These are phyloP conservation scores for Lasioglossum morio DNA, from an alignment of 2,888 invertebrate species.

Conservation along the genomic window DNA sequence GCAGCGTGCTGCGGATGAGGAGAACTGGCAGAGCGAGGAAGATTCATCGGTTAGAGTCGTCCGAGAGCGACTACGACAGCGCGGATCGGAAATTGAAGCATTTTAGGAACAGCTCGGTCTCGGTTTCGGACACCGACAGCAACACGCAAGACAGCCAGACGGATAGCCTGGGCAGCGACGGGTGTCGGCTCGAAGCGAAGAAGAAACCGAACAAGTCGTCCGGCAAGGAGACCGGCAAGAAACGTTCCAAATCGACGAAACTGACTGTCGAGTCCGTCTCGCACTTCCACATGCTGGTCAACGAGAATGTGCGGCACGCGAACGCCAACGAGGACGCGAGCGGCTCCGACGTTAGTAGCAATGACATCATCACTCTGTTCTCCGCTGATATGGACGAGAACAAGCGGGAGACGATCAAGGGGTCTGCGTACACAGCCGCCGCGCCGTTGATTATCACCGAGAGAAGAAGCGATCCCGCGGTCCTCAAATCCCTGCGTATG, in stretches of 20 bases:
- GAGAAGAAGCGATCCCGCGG: slow-evolving; percentile 85
- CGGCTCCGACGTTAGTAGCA: slow-evolving; percentile 80
- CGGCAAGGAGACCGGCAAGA: slow-evolving; percentile 68
- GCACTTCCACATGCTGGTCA: slow-evolving; percentile 81
- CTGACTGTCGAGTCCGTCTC: slow-evolving; percentile 83
- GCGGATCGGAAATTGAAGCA: slow-evolving; percentile 78
- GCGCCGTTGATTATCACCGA: slow-evolving; percentile 82
- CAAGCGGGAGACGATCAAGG: slow-evolving; percentile 82
- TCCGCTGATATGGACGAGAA: slow-evolving; percentile 83
- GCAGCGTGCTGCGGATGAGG: slow-evolving; percentile 75
- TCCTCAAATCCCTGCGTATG: slow-evolving; percentile 86
- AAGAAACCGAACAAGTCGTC: slow-evolving; percentile 69
- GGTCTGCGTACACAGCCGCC: slow-evolving; percentile 80
- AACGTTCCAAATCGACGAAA: slow-evolving; percentile 83
- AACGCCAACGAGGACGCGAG: slow-evolving; percentile 75
- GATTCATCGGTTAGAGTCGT: slow-evolving; percentile 80
- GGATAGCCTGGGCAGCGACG: slow-evolving; percentile 85
- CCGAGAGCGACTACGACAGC: slow-evolving; percentile 83
- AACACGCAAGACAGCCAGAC: slow-evolving; percentile 85
- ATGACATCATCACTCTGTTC: slow-evolving; percentile 82
- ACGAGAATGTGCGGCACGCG: slow-evolving; percentile 78
- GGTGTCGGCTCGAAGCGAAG: slow-evolving; percentile 77
- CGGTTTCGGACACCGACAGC: slow-evolving; percentile 84
- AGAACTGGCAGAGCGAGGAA: slow-evolving; percentile 78
- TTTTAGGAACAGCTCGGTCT: slow-evolving; percentile 76